phyloP scores from a whole-genome alignment of 2,888 invertebrate species.

The Conops quadrifasciatus region DNA sequence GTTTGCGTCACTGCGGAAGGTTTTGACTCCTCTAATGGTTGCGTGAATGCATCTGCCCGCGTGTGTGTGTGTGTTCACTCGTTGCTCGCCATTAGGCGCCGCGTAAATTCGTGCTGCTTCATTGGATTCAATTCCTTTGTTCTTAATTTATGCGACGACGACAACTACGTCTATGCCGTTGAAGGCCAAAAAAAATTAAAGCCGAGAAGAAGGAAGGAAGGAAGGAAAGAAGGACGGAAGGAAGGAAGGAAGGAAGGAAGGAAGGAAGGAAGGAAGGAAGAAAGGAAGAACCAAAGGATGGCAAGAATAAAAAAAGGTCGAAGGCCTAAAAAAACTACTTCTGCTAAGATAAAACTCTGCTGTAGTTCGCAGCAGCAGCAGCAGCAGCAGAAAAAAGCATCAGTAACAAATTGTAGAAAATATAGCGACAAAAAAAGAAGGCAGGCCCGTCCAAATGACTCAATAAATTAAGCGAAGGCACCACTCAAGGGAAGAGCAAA shows the following conservation, averaged over 20 bases:
- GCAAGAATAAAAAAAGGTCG: background rate
- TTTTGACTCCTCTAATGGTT: too few species aligned
- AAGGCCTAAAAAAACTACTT: background rate
- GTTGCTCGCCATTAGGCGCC: conserved; percentile 25
- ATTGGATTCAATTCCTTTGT: conserved; percentile 57
- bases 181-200: background rate
- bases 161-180: background rate
- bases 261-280: background rate
- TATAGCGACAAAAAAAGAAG: background rate
- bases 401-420: background rate
- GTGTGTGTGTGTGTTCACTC: background rate
- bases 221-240: background rate
- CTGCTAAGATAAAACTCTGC: background rate
- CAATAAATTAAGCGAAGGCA: conserved; percentile 24
- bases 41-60: too few species aligned
- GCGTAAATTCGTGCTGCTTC: conserved; percentile 35
- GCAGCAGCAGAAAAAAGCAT: background rate
- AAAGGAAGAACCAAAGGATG: background rate
- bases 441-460: conserved; percentile 23
- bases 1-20: conserved; percentile 2
- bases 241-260: background rate
- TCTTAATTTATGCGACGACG: conserved; percentile 59
- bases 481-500: background rate
- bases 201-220: background rate
- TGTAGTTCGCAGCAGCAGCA: background rate